phyloP scores from a whole-genome alignment of 2,113 vertebrate species.

The Ellobius talpinus region DNA sequence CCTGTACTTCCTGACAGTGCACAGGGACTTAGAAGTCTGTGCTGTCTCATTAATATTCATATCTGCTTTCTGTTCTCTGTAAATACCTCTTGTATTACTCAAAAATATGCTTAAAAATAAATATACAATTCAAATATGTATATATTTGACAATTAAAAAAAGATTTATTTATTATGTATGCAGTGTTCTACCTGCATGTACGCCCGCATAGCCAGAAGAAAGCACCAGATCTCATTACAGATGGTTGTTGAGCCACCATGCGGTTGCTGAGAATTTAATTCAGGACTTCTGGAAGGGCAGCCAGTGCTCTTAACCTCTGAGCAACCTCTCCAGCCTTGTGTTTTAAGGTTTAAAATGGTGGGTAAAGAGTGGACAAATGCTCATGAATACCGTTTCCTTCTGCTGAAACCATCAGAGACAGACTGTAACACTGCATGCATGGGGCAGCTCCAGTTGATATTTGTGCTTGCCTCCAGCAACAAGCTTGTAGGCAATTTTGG shows the following conservation, averaged over 20 bases:
- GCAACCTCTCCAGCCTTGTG: too few species aligned
- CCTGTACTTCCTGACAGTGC: not conserved
- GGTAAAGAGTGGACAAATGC: too few species aligned
- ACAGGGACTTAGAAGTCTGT: not conserved
- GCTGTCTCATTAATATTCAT: slow-evolving; percentile 9
- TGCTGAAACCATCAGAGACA: not conserved
- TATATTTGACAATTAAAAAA: slow-evolving; percentile 17
- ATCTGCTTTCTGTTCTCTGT: slow-evolving; percentile 27
- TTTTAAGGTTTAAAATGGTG: too few species aligned
- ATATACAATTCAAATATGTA: slow-evolving; percentile 59
- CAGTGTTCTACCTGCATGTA: too few species aligned
- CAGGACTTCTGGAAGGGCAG: too few species aligned
- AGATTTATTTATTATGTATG: too few species aligned
- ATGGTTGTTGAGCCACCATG: too few species aligned
- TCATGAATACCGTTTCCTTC: not conserved
- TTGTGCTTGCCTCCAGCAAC: not conserved
- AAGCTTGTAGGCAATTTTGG: not conserved
- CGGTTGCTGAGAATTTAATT: too few species aligned
- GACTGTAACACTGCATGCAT: not conserved
- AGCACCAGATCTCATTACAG: too few species aligned
- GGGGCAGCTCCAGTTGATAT: not conserved
- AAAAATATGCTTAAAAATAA: slow-evolving; percentile 70
- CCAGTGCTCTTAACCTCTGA: too few species aligned
- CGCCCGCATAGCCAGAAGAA: too few species aligned
- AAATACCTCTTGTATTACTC: slow-evolving; percentile 49